A percentile compares a stretch with the other conserved stretches of the same genome.
Conservation (phyloP, 2,113 vertebrate species). For the Anhinga anhinga region DNA sequence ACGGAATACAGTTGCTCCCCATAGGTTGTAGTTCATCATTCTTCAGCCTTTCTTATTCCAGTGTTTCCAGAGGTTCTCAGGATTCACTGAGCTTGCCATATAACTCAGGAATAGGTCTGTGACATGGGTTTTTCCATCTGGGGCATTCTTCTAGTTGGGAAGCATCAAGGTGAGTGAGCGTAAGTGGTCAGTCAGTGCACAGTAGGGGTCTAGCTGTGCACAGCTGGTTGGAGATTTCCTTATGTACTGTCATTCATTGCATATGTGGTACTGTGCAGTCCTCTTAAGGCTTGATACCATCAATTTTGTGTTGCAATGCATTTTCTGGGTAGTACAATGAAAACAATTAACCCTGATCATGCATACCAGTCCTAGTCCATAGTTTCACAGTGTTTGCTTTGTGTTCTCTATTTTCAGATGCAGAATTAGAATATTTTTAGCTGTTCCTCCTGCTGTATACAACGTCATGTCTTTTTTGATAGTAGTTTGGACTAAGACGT, state of each 20-base stretch:
- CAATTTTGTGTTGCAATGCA: neutral
- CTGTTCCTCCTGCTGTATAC: neutral
- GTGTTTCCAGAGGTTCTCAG: neutral
- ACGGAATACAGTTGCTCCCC: neutral
- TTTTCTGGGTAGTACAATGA: neutral
- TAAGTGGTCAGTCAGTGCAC: neutral
- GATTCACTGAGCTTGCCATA: neutral
- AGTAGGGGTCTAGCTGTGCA: neutral
- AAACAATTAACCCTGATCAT: neutral
- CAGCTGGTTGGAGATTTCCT: neutral
- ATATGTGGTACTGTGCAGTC: neutral
- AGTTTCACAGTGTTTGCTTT: neutral
- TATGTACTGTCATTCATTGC: neutral
- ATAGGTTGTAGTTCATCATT: neutral
- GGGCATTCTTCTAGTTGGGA: neutral
- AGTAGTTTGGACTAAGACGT: neutral
- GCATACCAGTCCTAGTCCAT: rapidly evolving
- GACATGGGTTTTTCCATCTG: neutral
- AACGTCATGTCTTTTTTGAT: neutral
- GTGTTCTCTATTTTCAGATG: neutral
- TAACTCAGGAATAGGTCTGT: neutral
- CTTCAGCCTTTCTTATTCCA: neutral
- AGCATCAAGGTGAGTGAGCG: neutral
- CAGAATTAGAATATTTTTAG: neutral
- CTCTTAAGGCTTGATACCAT: neutral